phyloP scores from a whole-genome alignment of 1,140 invertebrate species.

The Cydia splendana region DNA sequence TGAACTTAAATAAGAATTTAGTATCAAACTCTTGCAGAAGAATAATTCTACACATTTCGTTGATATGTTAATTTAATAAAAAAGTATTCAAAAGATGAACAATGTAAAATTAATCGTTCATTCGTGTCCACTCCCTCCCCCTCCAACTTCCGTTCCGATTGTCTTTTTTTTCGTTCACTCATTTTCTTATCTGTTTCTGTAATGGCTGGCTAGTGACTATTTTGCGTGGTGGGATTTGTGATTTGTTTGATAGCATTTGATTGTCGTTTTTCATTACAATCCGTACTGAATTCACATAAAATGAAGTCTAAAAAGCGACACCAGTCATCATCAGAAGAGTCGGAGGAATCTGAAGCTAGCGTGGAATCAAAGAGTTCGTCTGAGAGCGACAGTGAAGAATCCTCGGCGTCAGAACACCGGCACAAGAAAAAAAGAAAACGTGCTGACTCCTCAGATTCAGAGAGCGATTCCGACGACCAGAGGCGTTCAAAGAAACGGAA shows the following conservation, averaged over 20 bases:
- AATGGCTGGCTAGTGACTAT: conserved; percentile 4
- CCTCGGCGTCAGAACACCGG: conserved; percentile 63
- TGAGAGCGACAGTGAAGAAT: conserved; percentile 70
- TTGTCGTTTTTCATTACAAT: neutral
- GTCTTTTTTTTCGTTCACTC: neutral
- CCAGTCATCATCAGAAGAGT: conserved; percentile 68
- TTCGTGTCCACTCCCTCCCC: too few relatives aligned
- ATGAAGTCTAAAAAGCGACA: conserved; percentile 75
- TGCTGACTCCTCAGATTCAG: conserved; percentile 67
- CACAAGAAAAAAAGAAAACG: conserved; percentile 76
- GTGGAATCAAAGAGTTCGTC: conserved; percentile 66
- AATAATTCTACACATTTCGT: too few relatives aligned
- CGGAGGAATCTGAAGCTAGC: conserved; percentile 64
- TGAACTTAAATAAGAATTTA: neutral
- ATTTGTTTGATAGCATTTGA: neutral
- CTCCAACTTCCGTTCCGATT: too few relatives aligned
- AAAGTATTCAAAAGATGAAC: too few relatives aligned
- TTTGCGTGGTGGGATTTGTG: conserved; percentile 7
- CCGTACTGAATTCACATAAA: conserved; percentile 18
- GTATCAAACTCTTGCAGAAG: neutral
- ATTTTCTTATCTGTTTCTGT: conserved; percentile 1
- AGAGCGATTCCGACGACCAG: conserved; percentile 66
- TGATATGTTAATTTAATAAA: too few relatives aligned
- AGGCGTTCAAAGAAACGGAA: conserved; percentile 73
- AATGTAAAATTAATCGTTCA: too few relatives aligned